phyloP scores from a whole-genome alignment of 2,113 vertebrate genomes.

The Atractosteus spatula region DNA sequence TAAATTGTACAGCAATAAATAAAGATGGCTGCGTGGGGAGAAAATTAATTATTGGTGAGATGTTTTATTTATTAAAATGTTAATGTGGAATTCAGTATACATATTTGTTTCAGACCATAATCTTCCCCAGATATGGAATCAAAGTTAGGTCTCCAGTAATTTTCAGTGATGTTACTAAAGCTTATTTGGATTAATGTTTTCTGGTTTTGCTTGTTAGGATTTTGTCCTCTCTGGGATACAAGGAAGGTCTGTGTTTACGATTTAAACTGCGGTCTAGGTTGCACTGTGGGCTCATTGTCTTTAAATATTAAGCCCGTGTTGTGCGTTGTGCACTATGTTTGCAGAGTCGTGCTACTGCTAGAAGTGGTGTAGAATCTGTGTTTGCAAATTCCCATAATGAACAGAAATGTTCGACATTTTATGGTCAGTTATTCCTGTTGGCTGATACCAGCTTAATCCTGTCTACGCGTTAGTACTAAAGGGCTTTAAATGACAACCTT shows the following conservation, averaged over 20 bases:
- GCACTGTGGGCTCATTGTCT: too few species aligned
- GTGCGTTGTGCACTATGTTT: too few species aligned
- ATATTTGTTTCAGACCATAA: slow-evolving; percentile 11
- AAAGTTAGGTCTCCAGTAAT: background rate
- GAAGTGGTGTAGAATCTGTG: too few species aligned
- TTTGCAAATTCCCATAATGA: too few species aligned
- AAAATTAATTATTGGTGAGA: slow-evolving; percentile 16
- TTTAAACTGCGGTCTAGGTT: too few species aligned
- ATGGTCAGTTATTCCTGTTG: too few species aligned
- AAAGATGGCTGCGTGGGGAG: slow-evolving; percentile 2
- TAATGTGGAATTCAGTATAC: slow-evolving; percentile 8
- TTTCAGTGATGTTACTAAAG: background rate
- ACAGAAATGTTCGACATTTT: too few species aligned
- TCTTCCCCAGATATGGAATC: background rate
- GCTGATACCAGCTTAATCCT: too few species aligned
- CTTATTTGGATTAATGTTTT: background rate
- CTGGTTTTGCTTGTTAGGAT: background rate
- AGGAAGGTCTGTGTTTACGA: background rate
- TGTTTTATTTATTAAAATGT: slow-evolving; percentile 21
- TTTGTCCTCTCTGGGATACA: background rate
- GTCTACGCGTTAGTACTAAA: too few species aligned
- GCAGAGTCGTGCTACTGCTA: too few species aligned
- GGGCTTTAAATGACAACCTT: too few species aligned
- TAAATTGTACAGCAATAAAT: slow-evolving; percentile 14
- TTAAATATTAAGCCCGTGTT: too few species aligned